phyloP scores from a whole-genome alignment of 2,888 invertebrate genomes.

The Drosophila ustulata region DNA sequence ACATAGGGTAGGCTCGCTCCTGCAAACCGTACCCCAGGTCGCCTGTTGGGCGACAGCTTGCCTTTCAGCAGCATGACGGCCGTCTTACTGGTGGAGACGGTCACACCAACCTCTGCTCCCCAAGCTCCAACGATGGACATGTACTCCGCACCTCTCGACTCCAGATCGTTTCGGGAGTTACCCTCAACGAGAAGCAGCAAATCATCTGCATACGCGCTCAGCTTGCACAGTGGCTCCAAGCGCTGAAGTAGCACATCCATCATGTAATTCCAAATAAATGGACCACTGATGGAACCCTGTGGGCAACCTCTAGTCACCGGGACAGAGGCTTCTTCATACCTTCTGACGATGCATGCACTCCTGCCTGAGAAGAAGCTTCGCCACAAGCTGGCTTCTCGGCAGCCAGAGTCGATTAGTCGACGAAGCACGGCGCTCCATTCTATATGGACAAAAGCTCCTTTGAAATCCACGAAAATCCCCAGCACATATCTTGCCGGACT shows the following conservation, averaged over 20 bases:
- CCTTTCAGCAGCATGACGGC: constrained; percentile 29
- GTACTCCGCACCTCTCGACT: background rate
- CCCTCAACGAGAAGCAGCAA: constrained; percentile 4
- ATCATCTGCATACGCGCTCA: constrained; percentile 25
- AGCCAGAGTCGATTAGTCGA: constrained; percentile 14
- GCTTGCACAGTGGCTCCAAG: constrained; percentile 1
- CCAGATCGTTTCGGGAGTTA: background rate
- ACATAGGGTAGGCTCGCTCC: constrained; percentile 1
- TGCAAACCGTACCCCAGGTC: background rate
- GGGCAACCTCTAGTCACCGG: constrained; percentile 33
- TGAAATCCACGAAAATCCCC: constrained; percentile 33
- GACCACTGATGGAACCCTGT: constrained; percentile 31
- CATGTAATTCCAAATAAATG: constrained; percentile 26
- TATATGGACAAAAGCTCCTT: constrained; percentile 35
- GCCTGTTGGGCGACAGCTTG: background rate
- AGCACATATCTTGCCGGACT: constrained; percentile 25
- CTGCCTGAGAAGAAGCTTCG: constrained; percentile 33
- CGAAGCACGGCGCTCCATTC: constrained; percentile 26
- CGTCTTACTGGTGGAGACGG: constrained; percentile 30
- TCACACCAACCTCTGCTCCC: constrained; percentile 26
- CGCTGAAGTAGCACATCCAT: constrained; percentile 28
- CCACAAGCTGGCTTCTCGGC: constrained; percentile 34
- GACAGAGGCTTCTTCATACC: constrained; percentile 14
- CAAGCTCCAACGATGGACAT: constrained; percentile 22
- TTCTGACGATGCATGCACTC: constrained; percentile 25